These are phyloP conservation scores for Dreissena rostriformis DNA, from an alignment of 1,140 invertebrate genomes.

Conservation along the genomic window DNA sequence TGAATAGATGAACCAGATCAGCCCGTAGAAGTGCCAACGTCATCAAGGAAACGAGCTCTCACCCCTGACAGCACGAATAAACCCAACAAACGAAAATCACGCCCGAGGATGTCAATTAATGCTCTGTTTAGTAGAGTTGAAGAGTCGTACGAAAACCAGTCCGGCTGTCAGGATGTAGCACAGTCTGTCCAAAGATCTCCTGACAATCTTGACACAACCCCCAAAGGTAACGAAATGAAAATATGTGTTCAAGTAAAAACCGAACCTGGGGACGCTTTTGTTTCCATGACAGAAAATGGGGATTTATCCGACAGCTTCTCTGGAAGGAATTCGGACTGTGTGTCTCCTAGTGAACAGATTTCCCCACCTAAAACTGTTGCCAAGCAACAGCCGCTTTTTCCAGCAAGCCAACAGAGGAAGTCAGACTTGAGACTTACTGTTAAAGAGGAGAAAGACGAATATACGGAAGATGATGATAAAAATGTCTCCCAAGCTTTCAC, in stretches of 20 bases:
- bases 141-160: no score
- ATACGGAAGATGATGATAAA: not conserved
- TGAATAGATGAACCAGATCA: no score
- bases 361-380: slow-evolving; percentile 15
- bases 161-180: no score
- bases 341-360: not conserved
- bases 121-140: no score
- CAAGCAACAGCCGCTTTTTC: slow-evolving; percentile 38
- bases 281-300: not conserved
- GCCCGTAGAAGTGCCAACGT: no score
- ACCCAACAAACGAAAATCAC: no score
- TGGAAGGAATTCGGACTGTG: not conserved
- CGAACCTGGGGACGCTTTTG: slow-evolving; percentile 28
- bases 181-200: no score
- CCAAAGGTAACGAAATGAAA: no score
- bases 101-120: no score
- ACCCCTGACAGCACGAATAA: not conserved
- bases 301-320: not conserved
- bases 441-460: not conserved
- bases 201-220: no score
- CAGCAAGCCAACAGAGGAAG: slow-evolving; percentile 35
- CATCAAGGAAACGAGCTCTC: not conserved
- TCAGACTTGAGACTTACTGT: not conserved
- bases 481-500: not conserved
- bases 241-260: slow-evolving; percentile 25